These are phyloP conservation scores for Hyperoodon ampullatus DNA, from an alignment of 2,113 vertebrate genomes.

Conservation along the genomic window DNA sequence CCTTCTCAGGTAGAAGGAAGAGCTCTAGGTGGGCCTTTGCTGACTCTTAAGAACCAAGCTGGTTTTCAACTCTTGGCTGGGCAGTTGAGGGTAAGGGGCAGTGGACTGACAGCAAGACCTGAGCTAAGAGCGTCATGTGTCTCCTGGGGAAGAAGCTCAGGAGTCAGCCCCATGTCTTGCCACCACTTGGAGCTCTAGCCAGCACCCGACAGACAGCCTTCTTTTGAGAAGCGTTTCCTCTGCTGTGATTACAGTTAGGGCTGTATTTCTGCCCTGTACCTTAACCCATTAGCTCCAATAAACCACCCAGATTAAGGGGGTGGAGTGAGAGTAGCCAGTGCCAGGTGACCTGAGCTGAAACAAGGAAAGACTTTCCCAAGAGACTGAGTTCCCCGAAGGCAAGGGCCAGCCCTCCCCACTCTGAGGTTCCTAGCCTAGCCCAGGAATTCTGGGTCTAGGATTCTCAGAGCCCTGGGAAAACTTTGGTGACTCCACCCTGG, in stretches of 20 bases:
- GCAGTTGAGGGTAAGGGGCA: not conserved
- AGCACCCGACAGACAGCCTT: not conserved
- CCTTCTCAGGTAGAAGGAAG: not conserved
- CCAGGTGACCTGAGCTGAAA: not conserved
- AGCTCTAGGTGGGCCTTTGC: not conserved
- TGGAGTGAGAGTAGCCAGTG: not conserved
- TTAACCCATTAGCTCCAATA: slow-evolving; percentile 30
- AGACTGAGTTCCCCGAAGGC: not conserved
- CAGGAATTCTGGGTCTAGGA: not conserved
- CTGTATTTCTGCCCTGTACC: slow-evolving; percentile 11
- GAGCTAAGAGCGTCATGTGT: not conserved
- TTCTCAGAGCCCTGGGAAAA: slow-evolving; percentile 28
- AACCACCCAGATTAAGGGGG: not conserved
- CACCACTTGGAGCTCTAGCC: not conserved
- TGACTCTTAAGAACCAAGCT: slow-evolving; percentile 6
- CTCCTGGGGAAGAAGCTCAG: slow-evolving; percentile 24
- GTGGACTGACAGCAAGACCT: not conserved
- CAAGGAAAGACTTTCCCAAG: not conserved
- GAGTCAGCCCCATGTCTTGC: not conserved
- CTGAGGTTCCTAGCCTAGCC: not conserved
- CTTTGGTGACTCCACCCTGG: not conserved
- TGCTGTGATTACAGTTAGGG: slow-evolving; percentile 7
- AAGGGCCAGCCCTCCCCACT: not conserved
- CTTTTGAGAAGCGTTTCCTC: slow-evolving; percentile 5
- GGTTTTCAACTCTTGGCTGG: slow-evolving; percentile 15